Percentiles rank a stretch among this genome's conserved stretches.
These are phyloP conservation scores for Macheiramphus alcinus DNA, from an alignment of 2,113 vertebrate genomes.

Conservation along the genomic window DNA sequence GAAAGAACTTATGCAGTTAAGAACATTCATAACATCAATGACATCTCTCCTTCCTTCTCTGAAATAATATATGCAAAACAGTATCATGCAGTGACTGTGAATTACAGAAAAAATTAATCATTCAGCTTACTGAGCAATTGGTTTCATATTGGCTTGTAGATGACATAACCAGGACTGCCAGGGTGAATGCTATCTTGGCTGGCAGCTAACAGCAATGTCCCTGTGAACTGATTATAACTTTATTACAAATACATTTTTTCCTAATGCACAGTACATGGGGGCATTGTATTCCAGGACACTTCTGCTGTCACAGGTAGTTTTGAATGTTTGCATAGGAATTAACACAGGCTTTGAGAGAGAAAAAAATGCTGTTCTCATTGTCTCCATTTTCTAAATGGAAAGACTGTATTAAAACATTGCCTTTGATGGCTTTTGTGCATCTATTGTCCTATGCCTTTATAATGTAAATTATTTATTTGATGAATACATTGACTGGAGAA, in stretches of 20 bases:
- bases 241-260: background rate
- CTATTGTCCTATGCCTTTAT: conserved; percentile 31
- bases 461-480: conserved; percentile 70
- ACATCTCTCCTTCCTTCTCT: background rate
- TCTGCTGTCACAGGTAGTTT: background rate
- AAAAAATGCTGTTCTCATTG: background rate
- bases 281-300: background rate
- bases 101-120: background rate
- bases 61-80: background rate
- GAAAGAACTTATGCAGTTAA: background rate
- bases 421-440: conserved; percentile 36
- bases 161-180: background rate
- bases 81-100: background rate
- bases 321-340: background rate
- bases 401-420: background rate
- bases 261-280: background rate
- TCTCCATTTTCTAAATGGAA: background rate
- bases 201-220: background rate
- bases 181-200: background rate
- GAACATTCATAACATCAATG: background rate
- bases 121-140: background rate
- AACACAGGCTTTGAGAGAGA: background rate
- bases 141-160: background rate
- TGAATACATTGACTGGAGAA: conserved; percentile 41
- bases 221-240: background rate